Conservation (phyloP, 2,797 vertebrate genomes). For the Acomys russatus region DNA sequence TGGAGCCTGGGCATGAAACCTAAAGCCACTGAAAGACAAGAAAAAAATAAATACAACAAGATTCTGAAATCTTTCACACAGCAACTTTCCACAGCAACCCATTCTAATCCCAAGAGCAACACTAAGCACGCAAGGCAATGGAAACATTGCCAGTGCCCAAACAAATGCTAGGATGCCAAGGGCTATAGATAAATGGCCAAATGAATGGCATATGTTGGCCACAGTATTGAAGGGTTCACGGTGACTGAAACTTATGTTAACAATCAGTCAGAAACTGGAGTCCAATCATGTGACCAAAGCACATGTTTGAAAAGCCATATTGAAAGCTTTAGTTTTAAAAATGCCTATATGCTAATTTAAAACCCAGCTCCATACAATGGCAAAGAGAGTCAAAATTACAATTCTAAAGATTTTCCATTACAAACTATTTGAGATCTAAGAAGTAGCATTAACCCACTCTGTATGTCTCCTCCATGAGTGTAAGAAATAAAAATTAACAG, state of each 20-base stretch:
- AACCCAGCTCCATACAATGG: neutral
- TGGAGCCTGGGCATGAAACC: slow-evolving; percentile 35
- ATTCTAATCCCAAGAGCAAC: slow-evolving; percentile 62
- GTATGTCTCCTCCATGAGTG: neutral
- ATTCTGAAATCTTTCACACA: slow-evolving; percentile 52
- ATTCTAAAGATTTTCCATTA: neutral
- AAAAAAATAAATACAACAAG: slow-evolving; percentile 54
- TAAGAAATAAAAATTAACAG: slow-evolving; percentile 55
- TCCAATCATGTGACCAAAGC: neutral
- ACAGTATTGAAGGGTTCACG: neutral
- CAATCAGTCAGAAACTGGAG: neutral
- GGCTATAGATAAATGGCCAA: neutral
- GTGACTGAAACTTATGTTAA: neutral
- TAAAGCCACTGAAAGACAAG: slow-evolving; percentile 68
- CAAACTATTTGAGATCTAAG: slow-evolving; percentile 43
- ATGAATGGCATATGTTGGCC: neutral
- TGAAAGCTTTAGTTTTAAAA: neutral
- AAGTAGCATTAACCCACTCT: neutral
- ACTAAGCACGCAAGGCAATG: slow-evolving; percentile 20
- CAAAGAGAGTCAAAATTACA: slow-evolving; percentile 54
- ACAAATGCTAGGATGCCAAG: slow-evolving; percentile 39
- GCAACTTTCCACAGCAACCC: slow-evolving; percentile 70
- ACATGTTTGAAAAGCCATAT: neutral
- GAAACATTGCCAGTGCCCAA: slow-evolving; percentile 54
- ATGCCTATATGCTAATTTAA: neutral